A percentile compares a stretch with the other conserved stretches of the same genome.
Conservation (phyloP, 2,888 invertebrate genomes). For the Drosophila longiperda region DNA sequence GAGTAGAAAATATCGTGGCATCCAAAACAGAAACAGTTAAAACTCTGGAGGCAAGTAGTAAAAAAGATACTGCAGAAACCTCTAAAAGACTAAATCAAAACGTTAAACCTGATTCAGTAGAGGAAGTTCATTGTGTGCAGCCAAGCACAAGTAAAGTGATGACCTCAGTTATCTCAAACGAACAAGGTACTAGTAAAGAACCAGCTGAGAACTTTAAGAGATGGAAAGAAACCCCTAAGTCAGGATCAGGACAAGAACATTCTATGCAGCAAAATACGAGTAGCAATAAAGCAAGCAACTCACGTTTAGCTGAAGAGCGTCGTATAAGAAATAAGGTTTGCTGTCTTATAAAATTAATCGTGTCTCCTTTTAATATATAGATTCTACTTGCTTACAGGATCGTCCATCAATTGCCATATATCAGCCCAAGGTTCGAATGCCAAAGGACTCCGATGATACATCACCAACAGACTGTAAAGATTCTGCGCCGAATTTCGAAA, state of each 20-base stretch:
- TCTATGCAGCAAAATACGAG: constrained; percentile 1
- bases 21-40: constrained; percentile 2
- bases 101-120: constrained; percentile 1
- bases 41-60: constrained; percentile 10
- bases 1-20: constrained; percentile 10
- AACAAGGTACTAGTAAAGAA: constrained; percentile 9
- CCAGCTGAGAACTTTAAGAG: not conserved
- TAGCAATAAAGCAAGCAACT: constrained; percentile 22
- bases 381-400: constrained; percentile 86
- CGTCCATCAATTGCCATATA: constrained; percentile 96
- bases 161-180: not conserved
- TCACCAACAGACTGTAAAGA: constrained; percentile 42
- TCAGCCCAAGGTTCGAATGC: constrained; percentile 88
- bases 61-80: constrained; percentile 11
- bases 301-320: constrained; percentile 72
- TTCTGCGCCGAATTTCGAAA: constrained; percentile 37
- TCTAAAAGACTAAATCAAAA: not conserved
- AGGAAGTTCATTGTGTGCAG: not conserved
- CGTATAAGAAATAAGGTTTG: constrained; percentile 84
- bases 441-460: constrained; percentile 70
- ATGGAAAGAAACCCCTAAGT: constrained; percentile 14
- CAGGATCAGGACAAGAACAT: constrained; percentile 9
- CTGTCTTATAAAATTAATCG: not conserved
- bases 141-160: not conserved
- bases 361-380: not conserved